A percentile compares a stretch with the other conserved stretches of the same genome.
Evolutionary conservation across 2,113 vertebrate genomes (phyloP).

Genomic region (Hydrolagus affinis): DNA sequence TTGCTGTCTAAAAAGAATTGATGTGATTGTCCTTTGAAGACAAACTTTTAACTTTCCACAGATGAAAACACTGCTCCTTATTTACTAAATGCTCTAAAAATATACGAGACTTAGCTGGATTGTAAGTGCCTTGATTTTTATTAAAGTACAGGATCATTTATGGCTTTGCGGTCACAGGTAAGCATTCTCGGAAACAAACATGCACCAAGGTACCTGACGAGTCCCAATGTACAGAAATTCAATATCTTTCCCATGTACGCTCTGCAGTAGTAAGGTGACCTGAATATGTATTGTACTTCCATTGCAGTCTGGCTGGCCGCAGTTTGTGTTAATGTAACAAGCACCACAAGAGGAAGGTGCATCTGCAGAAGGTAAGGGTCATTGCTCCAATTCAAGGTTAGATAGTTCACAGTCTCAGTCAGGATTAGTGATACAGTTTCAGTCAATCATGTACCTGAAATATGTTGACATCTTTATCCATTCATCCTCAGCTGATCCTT

Average conservation of each 20-base stretch:
- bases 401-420: not conserved
- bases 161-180: not conserved
- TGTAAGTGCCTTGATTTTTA: not conserved
- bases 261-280: not conserved
- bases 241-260: not conserved
- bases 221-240: not conserved
- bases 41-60: not conserved
- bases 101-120: not conserved
- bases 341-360: not conserved
- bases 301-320: not conserved
- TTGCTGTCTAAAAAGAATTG: not conserved
- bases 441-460: not conserved
- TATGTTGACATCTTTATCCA: not conserved
- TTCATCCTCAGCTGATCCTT: not conserved
- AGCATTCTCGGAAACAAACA: not conserved
- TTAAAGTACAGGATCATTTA: not conserved
- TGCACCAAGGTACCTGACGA: not conserved
- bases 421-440: not conserved
- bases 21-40: slow-evolving; percentile 10
- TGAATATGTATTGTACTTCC: not conserved
- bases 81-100: not conserved
- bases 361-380: not conserved
- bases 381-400: not conserved
- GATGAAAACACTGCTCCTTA: not conserved
- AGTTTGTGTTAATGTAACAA: not conserved